Conservation (phyloP, 2,888 invertebrate species). For the Drosophila mayaguana region DNA sequence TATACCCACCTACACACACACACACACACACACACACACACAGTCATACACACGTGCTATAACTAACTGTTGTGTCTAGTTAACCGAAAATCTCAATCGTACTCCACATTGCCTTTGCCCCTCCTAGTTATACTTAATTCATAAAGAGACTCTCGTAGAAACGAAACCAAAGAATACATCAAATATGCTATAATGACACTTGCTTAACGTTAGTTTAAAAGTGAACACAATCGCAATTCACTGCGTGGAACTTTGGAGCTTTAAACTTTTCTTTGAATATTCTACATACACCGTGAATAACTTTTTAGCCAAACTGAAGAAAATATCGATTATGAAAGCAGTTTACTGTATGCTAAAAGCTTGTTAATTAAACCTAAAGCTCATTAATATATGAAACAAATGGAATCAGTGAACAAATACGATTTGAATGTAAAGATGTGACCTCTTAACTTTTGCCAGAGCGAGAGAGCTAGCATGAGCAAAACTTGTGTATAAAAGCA, state of each 20-base stretch:
- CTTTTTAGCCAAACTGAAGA: neutral
- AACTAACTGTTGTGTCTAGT: constrained; percentile 2
- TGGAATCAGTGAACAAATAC: neutral
- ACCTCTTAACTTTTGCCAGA: neutral
- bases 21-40: constrained; percentile 5
- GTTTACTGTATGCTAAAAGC: neutral
- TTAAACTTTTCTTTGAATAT: neutral
- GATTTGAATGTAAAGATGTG: no score
- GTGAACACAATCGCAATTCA: neutral
- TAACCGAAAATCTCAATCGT: neutral
- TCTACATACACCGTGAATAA: neutral
- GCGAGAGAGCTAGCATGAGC: neutral
- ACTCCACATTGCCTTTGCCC: neutral
- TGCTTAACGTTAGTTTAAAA: neutral
- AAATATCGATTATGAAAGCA: neutral
- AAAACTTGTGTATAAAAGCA: neutral
- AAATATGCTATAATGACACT: neutral
- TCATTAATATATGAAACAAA: neutral
- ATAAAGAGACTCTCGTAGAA: constrained; percentile 1
- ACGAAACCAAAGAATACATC: constrained; percentile 23
- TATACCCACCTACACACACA: constrained; percentile 8
- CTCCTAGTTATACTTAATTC: neutral
- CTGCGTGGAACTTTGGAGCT: neutral
- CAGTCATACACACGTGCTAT: neutral
- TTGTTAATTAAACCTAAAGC: neutral